These are phyloP conservation scores for Puma concolor DNA, from an alignment of 2,113 vertebrate genomes.

Conservation along the genomic window DNA sequence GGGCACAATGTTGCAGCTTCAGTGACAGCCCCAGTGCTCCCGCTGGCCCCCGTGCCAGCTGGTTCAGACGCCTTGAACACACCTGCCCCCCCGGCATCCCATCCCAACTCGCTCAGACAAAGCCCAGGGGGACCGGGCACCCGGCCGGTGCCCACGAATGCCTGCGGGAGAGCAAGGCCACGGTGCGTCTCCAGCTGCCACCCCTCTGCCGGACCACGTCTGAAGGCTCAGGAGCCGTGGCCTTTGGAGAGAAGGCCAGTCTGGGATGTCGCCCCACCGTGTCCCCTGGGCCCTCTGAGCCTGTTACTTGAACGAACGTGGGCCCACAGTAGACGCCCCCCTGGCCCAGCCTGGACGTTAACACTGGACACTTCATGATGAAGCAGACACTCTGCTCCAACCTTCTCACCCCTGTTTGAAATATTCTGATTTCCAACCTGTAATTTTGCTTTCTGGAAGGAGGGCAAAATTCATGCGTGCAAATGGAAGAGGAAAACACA, in stretches of 20 bases:
- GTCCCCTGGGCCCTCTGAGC: not conserved
- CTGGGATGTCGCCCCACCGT: not conserved
- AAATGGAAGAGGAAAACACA: conserved; percentile 27
- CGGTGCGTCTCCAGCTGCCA: fast-evolving
- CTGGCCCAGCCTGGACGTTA: conserved; percentile 52
- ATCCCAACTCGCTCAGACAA: not conserved
- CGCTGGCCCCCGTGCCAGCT: not conserved
- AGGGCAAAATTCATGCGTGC: not conserved
- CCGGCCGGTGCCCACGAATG: not conserved
- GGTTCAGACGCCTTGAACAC: not conserved
- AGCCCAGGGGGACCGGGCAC: fast-evolving
- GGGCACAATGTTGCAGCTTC: not conserved
- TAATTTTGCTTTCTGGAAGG: conserved; percentile 68
- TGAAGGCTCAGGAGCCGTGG: not conserved
- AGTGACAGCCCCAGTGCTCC: fast-evolving
- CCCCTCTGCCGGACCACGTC: not conserved
- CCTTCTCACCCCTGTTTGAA: conserved; percentile 21
- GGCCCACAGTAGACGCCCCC: conserved; percentile 79
- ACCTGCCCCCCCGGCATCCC: fast-evolving
- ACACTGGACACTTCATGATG: conserved; percentile 82
- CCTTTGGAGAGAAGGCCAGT: not conserved
- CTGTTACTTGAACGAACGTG: conserved; percentile 79
- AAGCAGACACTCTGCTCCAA: conserved; percentile 64
- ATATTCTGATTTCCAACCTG: conserved; percentile 56
- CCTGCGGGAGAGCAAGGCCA: fast-evolving